Conservation (phyloP, 2,888 invertebrate genomes). For the Aproaerema taeniolella region DNA sequence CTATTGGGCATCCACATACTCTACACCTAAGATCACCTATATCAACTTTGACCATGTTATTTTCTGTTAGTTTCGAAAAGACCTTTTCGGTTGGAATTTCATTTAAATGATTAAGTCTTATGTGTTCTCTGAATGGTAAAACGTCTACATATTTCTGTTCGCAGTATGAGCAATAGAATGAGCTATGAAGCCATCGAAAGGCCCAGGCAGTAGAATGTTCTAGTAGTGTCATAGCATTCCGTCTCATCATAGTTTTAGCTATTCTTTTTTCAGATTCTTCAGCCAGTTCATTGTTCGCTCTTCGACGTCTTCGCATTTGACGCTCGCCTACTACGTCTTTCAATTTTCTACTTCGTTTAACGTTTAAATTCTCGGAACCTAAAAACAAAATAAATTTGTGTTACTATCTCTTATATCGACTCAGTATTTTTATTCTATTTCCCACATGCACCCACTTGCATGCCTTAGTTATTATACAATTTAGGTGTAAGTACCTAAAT, state of each 20-base stretch:
- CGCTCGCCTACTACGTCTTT: slow-evolving; percentile 63
- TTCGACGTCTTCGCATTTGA: slow-evolving; percentile 61
- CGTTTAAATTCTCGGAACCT: slow-evolving; percentile 54
- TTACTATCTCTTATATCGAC: background rate
- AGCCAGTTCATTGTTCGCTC: slow-evolving; percentile 61
- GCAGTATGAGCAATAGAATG: slow-evolving; percentile 64
- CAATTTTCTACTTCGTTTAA: slow-evolving; percentile 53
- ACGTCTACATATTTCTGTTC: slow-evolving; percentile 52
- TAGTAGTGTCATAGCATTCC: slow-evolving; percentile 55
- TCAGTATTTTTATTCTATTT: background rate
- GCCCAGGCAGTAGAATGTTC: slow-evolving; percentile 66
- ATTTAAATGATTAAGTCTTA: slow-evolving; percentile 38
- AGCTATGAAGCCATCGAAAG: slow-evolving; percentile 61
- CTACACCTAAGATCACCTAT: slow-evolving; percentile 49
- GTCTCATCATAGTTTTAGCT: slow-evolving; percentile 63
- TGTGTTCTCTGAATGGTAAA: slow-evolving; percentile 42
- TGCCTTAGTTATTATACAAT: too few relatives aligned
- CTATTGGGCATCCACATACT: slow-evolving; percentile 39
- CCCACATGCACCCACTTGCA: too few relatives aligned
- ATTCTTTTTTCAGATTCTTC: slow-evolving; percentile 62
- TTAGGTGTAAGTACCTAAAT: too few relatives aligned
- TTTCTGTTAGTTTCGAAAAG: slow-evolving; percentile 60
- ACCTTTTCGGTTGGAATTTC: slow-evolving; percentile 45
- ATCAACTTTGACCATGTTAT: slow-evolving; percentile 68
- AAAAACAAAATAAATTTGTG: slow-evolving; percentile 41